phyloP scores from a whole-genome alignment of 2,888 invertebrate genomes.

The Spodoptera picta region DNA sequence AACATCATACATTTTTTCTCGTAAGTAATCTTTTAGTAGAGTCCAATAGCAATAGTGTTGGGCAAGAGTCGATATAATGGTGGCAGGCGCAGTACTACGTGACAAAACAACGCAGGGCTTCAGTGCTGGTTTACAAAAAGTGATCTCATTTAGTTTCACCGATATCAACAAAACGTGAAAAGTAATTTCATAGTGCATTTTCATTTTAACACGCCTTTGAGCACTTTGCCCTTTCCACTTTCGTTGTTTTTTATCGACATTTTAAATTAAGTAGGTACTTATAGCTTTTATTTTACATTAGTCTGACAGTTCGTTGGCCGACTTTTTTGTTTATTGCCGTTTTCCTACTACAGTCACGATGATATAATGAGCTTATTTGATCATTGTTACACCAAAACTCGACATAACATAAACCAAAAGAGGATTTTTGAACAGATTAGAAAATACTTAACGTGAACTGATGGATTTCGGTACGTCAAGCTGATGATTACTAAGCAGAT shows the following conservation, averaged over 20 bases:
- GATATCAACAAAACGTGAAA: constrained; percentile 84
- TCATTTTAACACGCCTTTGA: constrained; percentile 80
- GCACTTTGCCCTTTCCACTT: constrained; percentile 83
- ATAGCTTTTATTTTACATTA: constrained; percentile 51
- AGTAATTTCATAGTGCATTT: constrained; percentile 87
- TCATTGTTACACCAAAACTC: constrained; percentile 12
- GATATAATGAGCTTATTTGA: constrained; percentile 35
- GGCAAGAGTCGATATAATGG: constrained; percentile 66
- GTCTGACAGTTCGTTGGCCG: constrained; percentile 50
- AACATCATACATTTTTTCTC: constrained; percentile 39
- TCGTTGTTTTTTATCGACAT: constrained; percentile 74
- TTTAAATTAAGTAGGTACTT: constrained; percentile 55
- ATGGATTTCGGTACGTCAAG: constrained; percentile 33
- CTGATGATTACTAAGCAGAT: constrained; percentile 52
- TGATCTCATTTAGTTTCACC: constrained; percentile 82
- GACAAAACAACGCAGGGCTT: constrained; percentile 68
- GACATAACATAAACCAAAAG: constrained; percentile 14
- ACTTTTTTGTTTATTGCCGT: constrained; percentile 42
- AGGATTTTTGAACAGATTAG: constrained; percentile 11
- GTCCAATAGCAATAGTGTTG: constrained; percentile 50
- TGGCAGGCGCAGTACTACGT: constrained; percentile 71
- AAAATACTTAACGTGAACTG: constrained; percentile 24
- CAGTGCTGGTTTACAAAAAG: constrained; percentile 76
- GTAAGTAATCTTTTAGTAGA: constrained; percentile 40
- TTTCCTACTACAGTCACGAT: constrained; percentile 38